A percentile compares a stretch with the other conserved stretches of the same genome.
Evolutionary conservation across 2,797 vertebrate genomes (phyloP).

Genomic region (Clarias platycephalus): DNA sequence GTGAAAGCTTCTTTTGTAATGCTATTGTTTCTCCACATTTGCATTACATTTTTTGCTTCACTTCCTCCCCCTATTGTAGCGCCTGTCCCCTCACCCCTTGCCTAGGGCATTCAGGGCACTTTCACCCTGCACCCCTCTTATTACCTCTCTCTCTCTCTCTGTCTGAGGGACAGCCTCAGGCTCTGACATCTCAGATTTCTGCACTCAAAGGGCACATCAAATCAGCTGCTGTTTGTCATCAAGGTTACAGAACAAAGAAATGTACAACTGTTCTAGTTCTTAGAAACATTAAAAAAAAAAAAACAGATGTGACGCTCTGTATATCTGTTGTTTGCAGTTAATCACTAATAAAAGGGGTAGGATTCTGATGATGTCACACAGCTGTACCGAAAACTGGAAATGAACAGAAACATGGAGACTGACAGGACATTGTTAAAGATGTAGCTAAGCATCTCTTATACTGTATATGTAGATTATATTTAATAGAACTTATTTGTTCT

Average conservation of each 20-base stretch:
- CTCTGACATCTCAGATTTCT: conserved; percentile 52
- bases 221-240: conserved; percentile 53
- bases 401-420: not conserved
- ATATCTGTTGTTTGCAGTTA: not conserved
- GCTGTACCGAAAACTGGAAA: not conserved
- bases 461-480: not conserved
- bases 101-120: conserved; percentile 45
- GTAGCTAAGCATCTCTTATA: not conserved
- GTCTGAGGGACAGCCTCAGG: conserved; percentile 45
- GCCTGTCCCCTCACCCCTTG: conserved; percentile 40
- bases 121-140: conserved; percentile 37
- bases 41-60: conserved; percentile 29
- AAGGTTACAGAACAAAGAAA: conserved; percentile 56
- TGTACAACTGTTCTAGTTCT: conserved; percentile 28
- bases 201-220: conserved; percentile 54
- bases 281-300: conserved; percentile 15
- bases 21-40: conserved; percentile 13
- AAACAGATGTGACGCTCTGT: not conserved
- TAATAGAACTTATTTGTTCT: not conserved
- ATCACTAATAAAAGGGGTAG: not conserved
- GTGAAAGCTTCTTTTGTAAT: not conserved
- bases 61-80: conserved; percentile 27
- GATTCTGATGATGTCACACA: not conserved
- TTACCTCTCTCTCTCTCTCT: conserved; percentile 43
- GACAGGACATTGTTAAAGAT: not conserved